Evolutionary conservation across 2,797 vertebrate genomes (phyloP).

Genomic region (Spheniscus humboldti): DNA sequence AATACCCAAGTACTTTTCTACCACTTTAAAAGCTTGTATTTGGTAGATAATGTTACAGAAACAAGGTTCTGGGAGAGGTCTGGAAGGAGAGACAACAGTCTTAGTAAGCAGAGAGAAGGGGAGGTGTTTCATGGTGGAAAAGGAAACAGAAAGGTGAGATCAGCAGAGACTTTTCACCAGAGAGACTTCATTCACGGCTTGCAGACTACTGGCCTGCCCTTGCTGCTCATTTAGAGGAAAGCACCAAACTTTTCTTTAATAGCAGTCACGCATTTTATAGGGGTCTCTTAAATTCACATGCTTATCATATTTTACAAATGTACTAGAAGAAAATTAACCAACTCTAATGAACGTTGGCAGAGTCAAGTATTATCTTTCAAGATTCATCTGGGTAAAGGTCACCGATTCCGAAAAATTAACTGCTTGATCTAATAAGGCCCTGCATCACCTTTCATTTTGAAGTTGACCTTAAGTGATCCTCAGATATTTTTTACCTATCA

Average conservation of each 20-base stretch:
- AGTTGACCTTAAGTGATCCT: not conserved
- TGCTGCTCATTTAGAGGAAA: not conserved
- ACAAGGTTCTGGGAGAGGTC: not conserved
- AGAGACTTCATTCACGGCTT: not conserved
- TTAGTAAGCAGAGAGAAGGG: not conserved
- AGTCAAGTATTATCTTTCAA: not conserved
- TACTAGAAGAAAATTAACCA: constrained; percentile 38
- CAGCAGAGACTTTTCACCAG: not conserved
- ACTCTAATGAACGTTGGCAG: not conserved
- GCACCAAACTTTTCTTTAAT: not conserved
- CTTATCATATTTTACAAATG: not conserved
- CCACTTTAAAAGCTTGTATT: not conserved
- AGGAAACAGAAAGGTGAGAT: not conserved
- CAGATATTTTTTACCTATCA: not conserved
- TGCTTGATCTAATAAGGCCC: not conserved
- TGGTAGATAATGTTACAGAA: not conserved
- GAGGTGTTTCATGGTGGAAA: not conserved
- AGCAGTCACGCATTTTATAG: not conserved
- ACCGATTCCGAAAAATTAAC: not conserved
- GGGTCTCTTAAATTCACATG: not conserved
- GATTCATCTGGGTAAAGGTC: not conserved
- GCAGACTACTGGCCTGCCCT: not conserved
- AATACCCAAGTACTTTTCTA: not conserved
- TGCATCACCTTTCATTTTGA: not conserved
- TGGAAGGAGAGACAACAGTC: not conserved